These are phyloP conservation scores for Ammospiza maritima DNA, from an alignment of 2,797 vertebrate genomes.

Conservation along the genomic window DNA sequence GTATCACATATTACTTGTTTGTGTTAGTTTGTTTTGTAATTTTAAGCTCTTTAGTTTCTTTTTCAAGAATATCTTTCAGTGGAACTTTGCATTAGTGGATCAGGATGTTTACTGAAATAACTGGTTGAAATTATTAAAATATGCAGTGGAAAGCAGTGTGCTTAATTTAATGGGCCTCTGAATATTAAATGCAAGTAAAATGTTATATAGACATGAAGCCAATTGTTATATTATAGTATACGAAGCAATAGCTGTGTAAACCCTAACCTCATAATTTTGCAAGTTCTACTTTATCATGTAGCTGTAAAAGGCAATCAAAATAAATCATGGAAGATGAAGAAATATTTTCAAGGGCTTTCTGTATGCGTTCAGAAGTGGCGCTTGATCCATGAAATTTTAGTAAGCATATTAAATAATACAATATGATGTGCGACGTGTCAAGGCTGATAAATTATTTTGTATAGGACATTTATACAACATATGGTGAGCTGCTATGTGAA, in stretches of 20 bases:
- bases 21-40: neutral
- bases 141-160: slow-evolving; percentile 50
- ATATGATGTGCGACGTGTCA: slow-evolving; percentile 78
- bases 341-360: slow-evolving; percentile 78
- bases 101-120: slow-evolving; percentile 49
- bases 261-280: slow-evolving; percentile 75
- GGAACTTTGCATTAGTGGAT: slow-evolving; percentile 4
- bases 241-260: slow-evolving; percentile 72
- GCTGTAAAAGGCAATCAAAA: slow-evolving; percentile 80
- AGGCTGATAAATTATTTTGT: slow-evolving; percentile 80
- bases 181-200: slow-evolving; percentile 71
- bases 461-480: slow-evolving; percentile 79
- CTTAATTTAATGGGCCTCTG: slow-evolving; percentile 62
- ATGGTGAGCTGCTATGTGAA: slow-evolving; percentile 77
- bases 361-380: slow-evolving; percentile 70
- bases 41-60: neutral
- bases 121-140: slow-evolving; percentile 71
- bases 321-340: slow-evolving; percentile 80
- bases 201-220: slow-evolving; percentile 37
- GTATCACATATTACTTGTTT: neutral
- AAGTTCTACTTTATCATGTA: slow-evolving; percentile 76
- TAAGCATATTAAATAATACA: slow-evolving; percentile 83
- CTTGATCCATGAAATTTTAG: slow-evolving; percentile 81
- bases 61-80: neutral
- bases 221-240: slow-evolving; percentile 76